These are phyloP conservation scores for Drosophila littoralis DNA, from an alignment of 1,140 invertebrate genomes.

Conservation along the genomic window DNA sequence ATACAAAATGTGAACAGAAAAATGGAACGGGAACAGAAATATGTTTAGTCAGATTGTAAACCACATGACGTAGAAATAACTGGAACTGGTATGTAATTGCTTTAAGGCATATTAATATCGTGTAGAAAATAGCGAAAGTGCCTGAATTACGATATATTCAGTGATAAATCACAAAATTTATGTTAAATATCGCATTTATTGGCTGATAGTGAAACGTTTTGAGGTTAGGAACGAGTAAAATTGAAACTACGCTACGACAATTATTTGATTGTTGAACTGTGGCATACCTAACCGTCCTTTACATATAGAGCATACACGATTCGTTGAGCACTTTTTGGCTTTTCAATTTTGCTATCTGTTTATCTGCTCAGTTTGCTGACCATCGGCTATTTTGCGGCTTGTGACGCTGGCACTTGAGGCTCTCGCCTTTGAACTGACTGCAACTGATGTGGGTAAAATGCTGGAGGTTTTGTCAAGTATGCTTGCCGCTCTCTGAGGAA, in stretches of 20 bases:
- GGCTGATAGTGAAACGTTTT: not conserved
- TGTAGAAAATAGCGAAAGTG: not conserved
- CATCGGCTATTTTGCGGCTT: slow-evolving; percentile 65
- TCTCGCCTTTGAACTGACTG: slow-evolving; percentile 60
- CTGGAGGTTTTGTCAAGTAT: not conserved
- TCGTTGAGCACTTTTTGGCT: not conserved
- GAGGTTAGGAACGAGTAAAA: not conserved
- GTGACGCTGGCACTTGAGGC: slow-evolving; percentile 31
- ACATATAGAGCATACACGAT: slow-evolving; percentile 16
- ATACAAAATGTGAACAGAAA: too few relatives aligned
- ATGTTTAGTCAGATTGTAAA: too few relatives aligned
- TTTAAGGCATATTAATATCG: not conserved
- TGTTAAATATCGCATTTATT: too few relatives aligned
- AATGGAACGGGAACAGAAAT: too few relatives aligned
- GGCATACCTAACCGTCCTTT: too few relatives aligned
- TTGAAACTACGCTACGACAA: not conserved
- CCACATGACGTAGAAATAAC: too few relatives aligned
- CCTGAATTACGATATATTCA: too few relatives aligned
- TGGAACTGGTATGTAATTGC: too few relatives aligned
- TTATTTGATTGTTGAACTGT: too few relatives aligned
- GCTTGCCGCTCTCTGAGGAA: not conserved
- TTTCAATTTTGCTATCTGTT: slow-evolving; percentile 19
- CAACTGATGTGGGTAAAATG: slow-evolving; percentile 66
- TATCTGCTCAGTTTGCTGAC: slow-evolving; percentile 45
- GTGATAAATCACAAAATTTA: not conserved